phyloP scores from a whole-genome alignment of 1,140 invertebrate species.

The Marisa cornuarietis region DNA sequence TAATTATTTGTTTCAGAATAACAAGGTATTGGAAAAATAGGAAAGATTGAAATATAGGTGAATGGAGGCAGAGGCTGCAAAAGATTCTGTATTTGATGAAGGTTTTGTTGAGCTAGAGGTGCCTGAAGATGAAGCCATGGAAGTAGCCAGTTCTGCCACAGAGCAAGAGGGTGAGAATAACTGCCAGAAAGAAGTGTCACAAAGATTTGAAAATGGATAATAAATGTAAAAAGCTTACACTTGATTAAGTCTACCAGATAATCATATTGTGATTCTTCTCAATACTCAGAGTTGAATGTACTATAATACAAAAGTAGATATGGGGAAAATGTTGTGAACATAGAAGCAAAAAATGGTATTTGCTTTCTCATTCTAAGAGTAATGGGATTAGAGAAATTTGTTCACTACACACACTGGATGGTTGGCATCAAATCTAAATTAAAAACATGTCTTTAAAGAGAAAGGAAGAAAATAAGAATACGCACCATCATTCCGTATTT shows the following conservation, averaged over 20 bases:
- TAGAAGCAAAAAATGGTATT: not conserved
- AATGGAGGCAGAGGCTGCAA: slow-evolving; percentile 10
- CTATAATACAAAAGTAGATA: too few species aligned
- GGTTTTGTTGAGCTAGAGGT: slow-evolving; percentile 49
- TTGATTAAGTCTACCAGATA: not conserved
- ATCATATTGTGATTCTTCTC: not conserved
- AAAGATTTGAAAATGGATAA: not conserved
- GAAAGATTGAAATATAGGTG: too few species aligned
- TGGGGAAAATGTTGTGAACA: not conserved
- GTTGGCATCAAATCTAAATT: too few species aligned
- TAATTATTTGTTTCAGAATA: too few species aligned
- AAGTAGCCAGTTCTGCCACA: slow-evolving; percentile 37
- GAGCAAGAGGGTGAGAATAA: slow-evolving; percentile 39
- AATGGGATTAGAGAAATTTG: too few species aligned
- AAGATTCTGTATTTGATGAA: slow-evolving; percentile 38
- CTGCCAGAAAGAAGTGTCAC: not conserved
- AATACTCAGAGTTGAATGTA: not conserved
- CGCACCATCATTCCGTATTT: too few species aligned
- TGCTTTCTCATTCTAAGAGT: too few species aligned
- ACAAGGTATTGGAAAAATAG: too few species aligned
- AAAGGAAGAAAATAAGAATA: too few species aligned
- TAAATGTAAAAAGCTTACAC: not conserved
- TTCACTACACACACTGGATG: too few species aligned
- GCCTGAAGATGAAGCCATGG: slow-evolving; percentile 50
- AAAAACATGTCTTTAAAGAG: too few species aligned